A percentile compares a stretch with the other conserved stretches of the same genome.
Evolutionary conservation across 2,113 vertebrate species (phyloP).

Genomic region (mouse (Mus musculus)): DNA sequence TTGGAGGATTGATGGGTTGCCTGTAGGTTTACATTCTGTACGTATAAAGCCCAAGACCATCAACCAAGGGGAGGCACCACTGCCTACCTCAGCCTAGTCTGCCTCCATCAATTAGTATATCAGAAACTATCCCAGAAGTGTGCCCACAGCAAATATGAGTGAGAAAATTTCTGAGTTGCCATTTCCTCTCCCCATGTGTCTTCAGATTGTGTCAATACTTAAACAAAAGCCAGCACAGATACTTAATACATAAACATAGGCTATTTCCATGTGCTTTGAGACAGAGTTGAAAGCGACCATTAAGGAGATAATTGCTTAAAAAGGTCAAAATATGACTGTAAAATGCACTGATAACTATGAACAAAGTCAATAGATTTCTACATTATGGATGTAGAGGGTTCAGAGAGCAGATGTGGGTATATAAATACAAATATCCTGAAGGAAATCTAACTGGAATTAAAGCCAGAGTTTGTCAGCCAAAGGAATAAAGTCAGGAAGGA

Average conservation of each 20-base stretch:
- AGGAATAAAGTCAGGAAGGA: not conserved
- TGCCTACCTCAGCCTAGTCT: not conserved
- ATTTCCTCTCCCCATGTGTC: not conserved
- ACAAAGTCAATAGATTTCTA: not conserved
- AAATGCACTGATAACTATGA: not conserved
- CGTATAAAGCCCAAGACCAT: not conserved
- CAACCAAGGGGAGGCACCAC: not conserved
- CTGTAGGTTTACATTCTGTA: not conserved
- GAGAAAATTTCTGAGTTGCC: not conserved
- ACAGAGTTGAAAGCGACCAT: not conserved
- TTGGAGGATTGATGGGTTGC: too few relatives aligned
- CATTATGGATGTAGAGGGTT: not conserved
- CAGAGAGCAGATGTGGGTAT: not conserved
- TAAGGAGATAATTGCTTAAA: slow-evolving; percentile 27
- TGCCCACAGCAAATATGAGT: not conserved
- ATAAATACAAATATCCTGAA: not conserved
- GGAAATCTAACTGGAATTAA: not conserved
- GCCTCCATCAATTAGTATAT: not conserved
- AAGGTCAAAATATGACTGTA: not conserved
- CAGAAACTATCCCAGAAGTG: not conserved
- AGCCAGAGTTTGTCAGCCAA: not conserved
- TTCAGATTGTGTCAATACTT: not conserved
- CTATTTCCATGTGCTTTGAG: not conserved
- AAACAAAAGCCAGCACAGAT: not conserved
- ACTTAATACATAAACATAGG: not conserved